Base-by-base conservation (phyloP, 2,888 invertebrate genomes). In the Caenorhabditis sinica region DNA sequence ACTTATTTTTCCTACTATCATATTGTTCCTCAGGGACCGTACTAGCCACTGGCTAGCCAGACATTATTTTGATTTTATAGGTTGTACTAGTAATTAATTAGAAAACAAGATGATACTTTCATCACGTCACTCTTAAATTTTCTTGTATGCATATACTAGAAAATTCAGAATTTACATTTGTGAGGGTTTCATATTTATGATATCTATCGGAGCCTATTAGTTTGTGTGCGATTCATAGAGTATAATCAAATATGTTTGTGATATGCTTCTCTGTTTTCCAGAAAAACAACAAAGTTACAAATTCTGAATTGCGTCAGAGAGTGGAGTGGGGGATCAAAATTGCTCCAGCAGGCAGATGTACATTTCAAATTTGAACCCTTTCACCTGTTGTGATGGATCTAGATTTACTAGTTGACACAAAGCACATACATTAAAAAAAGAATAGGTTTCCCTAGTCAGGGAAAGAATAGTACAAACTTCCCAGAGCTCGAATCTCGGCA, bases 1-100 rank as follows among this genome's bases (percentile, higher is more conserved):
- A 23, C 36, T 23, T 20, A 36, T 11, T 33, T 36, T 61, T 61
- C n/a, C 40, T 25, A 53, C 17, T 2, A 33, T n/a, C 23, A 17
- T 3, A 40, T 40, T 20, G 20, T 65, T n/a, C 65, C 65, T 8
- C 9, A n/a, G 65, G 65, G 49, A 65, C 3, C 45, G 63, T 63
- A n/a, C 40, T 23, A n/a, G 23, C n/a, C n/a, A 51, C 49, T 9
- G 33, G 33, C n/a, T n/a, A n/a, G n/a, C n/a, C 51, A 51, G n/a
- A 23, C 20, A 20, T 51, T 51, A 5, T 11, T 40, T 40, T 40
- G 5, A 45, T 13, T 45, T 45, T 45, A 11, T 45, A 17, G 49
- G 20, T 6, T 49, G 49, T 49, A 49, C n/a, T n/a, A n/a, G 20
- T 49, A 20, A 4, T 49, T 49, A 1, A 5, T 20, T 4, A 49